phyloP scores from a whole-genome alignment of 2,888 invertebrate species.

The Cephalotes varians region DNA sequence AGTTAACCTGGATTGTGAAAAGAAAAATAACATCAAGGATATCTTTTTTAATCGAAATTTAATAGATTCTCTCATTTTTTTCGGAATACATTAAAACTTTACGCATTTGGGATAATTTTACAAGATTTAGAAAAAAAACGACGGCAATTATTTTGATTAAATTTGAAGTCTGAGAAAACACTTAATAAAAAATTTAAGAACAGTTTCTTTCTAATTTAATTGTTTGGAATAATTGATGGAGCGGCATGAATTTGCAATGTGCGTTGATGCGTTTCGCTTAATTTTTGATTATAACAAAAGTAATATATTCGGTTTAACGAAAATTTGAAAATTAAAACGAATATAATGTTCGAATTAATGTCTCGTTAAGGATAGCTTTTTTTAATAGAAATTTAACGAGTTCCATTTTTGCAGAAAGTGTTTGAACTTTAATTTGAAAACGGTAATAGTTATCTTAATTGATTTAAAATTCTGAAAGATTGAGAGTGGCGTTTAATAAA shows the following conservation, averaged over 20 bases:
- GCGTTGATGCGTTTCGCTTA: background rate
- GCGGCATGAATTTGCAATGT: conserved; percentile 14
- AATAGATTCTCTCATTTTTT: background rate
- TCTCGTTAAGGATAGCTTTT: background rate
- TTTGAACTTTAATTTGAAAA: background rate
- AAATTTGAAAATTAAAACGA: too few relatives aligned
- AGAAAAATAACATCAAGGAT: background rate
- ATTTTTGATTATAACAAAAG: background rate
- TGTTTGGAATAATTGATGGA: background rate
- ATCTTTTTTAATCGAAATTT: background rate
- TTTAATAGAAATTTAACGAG: background rate
- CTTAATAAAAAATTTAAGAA: conserved; percentile 8
- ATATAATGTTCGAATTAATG: too few relatives aligned
- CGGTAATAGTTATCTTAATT: background rate
- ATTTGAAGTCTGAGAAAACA: background rate
- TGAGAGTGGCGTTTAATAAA: background rate
- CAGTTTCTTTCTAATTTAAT: background rate
- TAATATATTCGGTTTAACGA: too few relatives aligned
- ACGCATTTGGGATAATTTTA: background rate
- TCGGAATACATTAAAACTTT: background rate
- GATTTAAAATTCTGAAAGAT: background rate
- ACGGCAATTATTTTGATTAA: background rate
- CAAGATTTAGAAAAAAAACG: background rate
- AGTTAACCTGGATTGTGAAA: background rate
- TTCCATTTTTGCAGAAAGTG: background rate